phyloP scores from a whole-genome alignment of 2,888 invertebrate genomes.

The Leuctra nigra region DNA sequence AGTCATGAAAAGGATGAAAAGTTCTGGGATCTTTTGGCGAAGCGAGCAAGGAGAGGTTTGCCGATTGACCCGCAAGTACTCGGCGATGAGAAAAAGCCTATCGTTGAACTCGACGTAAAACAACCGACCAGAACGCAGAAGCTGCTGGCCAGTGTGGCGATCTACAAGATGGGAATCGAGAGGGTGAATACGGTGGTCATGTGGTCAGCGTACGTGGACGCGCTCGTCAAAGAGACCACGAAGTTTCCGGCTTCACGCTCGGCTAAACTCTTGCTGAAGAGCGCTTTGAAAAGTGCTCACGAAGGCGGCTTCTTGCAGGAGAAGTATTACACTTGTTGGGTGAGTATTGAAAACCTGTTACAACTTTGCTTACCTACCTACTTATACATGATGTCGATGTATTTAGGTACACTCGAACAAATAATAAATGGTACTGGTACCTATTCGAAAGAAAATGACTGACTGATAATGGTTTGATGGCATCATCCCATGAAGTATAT shows the following conservation, averaged over 20 bases:
- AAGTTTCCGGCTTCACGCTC: no score
- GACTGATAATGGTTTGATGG: no score
- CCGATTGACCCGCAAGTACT: no score
- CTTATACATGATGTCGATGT: no score
- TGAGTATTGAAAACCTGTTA: no score
- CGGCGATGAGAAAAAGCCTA: no score
- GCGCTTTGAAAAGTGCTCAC: constrained; percentile 46
- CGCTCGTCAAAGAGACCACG: constrained; percentile 47
- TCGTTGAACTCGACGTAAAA: neutral
- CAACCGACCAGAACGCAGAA: neutral
- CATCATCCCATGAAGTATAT: no score
- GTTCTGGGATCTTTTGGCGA: constrained; percentile 55
- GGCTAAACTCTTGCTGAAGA: constrained; percentile 43
- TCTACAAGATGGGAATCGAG: constrained; percentile 46
- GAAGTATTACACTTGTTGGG: constrained; percentile 46
- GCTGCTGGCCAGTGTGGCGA: constrained; percentile 40
- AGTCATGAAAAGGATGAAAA: constrained; percentile 45
- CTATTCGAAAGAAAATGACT: no score
- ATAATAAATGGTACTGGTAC: no score
- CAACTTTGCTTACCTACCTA: no score
- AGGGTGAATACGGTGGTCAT: constrained; percentile 45
- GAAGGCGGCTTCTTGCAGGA: constrained; percentile 43
- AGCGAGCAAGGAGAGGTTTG: constrained; percentile 50
- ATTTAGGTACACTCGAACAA: no score
- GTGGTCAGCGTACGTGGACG: constrained; percentile 51